Evolutionary conservation across 2,888 invertebrate species (phyloP).

Genomic region (Zaprionus obscuricornis): DNA sequence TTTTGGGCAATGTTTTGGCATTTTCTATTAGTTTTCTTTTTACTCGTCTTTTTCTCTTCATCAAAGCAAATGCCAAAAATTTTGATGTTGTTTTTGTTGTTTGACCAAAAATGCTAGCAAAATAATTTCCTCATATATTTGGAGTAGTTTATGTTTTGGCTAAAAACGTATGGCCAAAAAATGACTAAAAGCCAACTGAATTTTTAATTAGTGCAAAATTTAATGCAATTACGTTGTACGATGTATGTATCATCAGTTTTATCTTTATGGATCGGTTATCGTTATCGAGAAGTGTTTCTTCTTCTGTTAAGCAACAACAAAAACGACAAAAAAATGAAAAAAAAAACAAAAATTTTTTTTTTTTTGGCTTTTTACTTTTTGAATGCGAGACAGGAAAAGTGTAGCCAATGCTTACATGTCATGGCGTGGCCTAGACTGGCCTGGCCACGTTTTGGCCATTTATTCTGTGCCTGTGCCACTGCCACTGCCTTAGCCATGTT

Average conservation of each 20-base stretch:
- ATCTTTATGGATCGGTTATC: slow-evolving; percentile 24
- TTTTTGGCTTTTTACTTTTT: slow-evolving; percentile 45
- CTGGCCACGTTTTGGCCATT: slow-evolving; percentile 21
- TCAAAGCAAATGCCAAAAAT: slow-evolving; percentile 51
- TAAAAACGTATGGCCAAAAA: no score
- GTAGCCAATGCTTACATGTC: slow-evolving; percentile 36
- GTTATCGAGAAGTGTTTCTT: slow-evolving; percentile 23
- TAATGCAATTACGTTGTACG: slow-evolving; percentile 54
- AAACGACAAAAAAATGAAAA: no score
- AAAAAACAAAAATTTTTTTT: no score
- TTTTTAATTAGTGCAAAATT: slow-evolving; percentile 62
- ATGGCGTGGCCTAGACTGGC: slow-evolving; percentile 1
- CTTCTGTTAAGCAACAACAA: slow-evolving; percentile 15
- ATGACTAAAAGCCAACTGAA: slow-evolving; percentile 71
- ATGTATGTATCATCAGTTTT: slow-evolving; percentile 36
- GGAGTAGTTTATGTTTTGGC: no score
- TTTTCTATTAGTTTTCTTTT: slow-evolving; percentile 70
- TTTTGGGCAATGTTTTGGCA: slow-evolving; percentile 32
- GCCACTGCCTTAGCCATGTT: no score
- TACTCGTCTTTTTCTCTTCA: no score
- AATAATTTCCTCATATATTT: slow-evolving; percentile 61
- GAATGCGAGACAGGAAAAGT: background rate
- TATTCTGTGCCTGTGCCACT: slow-evolving; percentile 19
- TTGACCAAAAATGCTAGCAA: background rate
- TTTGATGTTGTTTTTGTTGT: no score